Percentiles rank a stretch among this genome's conserved stretches.
Evolutionary conservation across 92 coral and sea anemone species (phyloP).

Genomic region (Phenganax subtilis): DNA sequence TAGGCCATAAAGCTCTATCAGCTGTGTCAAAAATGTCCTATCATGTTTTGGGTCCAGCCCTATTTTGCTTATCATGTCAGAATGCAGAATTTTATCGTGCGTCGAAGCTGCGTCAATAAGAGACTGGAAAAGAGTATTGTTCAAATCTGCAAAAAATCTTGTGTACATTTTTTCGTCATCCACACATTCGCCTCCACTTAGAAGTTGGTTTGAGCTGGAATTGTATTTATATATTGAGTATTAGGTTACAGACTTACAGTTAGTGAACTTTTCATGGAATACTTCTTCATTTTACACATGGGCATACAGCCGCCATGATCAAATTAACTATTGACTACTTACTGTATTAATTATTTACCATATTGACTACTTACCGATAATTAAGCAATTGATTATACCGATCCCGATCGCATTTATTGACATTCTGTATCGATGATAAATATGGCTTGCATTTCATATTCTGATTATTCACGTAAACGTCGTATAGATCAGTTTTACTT

Average conservation of each 20-base stretch:
- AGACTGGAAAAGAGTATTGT: constrained; percentile 80
- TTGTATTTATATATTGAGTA: neutral
- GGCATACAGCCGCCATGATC: too few relatives aligned
- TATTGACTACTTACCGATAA: constrained; percentile 61
- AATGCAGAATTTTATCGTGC: constrained; percentile 69
- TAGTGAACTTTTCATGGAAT: neutral
- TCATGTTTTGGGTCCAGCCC: constrained; percentile 93
- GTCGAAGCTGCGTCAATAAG: constrained; percentile 92
- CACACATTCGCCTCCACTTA: constrained; percentile 79
- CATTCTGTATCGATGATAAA: constrained; percentile 63
- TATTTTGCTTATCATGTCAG: constrained; percentile 64
- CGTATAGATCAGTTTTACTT: constrained; percentile 71
- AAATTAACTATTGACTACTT: neutral
- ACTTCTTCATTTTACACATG: neutral
- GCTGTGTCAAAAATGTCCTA: constrained; percentile 64
- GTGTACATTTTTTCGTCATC: constrained; percentile 99
- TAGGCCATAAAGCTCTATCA: constrained; percentile 84
- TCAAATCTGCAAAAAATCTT: constrained; percentile 83
- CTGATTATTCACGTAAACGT: constrained; percentile 93
- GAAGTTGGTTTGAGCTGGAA: constrained; percentile 71
- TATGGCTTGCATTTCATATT: constrained; percentile 78
- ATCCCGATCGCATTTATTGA: constrained; percentile 75
- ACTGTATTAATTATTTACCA: neutral
- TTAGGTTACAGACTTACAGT: too few relatives aligned
- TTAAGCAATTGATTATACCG: constrained; percentile 68